Base-by-base conservation (phyloP, 2,888 invertebrate species). In the Tigriopus californicus region DNA sequence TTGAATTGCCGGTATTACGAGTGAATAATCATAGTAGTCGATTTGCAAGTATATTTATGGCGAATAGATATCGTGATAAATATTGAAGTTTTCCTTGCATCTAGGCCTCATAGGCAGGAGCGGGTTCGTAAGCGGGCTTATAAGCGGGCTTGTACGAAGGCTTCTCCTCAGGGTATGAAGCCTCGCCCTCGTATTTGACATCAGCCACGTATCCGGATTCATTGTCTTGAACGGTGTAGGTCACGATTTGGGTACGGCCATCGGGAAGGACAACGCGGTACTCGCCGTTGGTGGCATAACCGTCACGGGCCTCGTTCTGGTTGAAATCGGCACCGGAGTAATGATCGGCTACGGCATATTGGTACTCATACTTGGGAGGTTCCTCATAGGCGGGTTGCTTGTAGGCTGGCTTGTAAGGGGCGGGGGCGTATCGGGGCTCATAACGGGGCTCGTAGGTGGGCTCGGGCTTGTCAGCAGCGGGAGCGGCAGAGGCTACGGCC, bases 211-310 rank as follows among this genome's bases (percentile, higher is more conserved):
- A 47, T 12, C 47, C 47, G n/a, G 47, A 47, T 18, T 47, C 18
- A 3, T 18, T 22, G 22, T 47, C 47, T 4, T 18, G 20, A 47
- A 47, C 47, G n/a, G 18, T 47, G 47, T 47, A 47, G 47, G 18
- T 47, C 20, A 47, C 47, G n/a, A 47, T 22, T 47, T 47, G 47
- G 22, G 47, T 47, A 13, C 47, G 47, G n/a, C 47, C 47, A 47
- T 47, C 47, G 22, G 47, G 47, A 22, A 47, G 47, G n/a, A n/a
- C 47, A 8, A 47, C 47, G 18, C 47, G 18, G 47, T 47, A 47
- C n/a, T 47, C 47, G 22, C 47, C 47, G 47, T 47, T 20, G 47
- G 47, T 47, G 47, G 47, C 18, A 22, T 47, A 47, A 20, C 47
- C 47, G n/a, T 47, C 47, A 20, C 47, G 18, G 47, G 18, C 22